A percentile compares a stretch with the other conserved stretches of the same genome.
These are phyloP conservation scores for Pterocles burchelli DNA, from an alignment of 2,113 vertebrate species.

Conservation along the genomic window DNA sequence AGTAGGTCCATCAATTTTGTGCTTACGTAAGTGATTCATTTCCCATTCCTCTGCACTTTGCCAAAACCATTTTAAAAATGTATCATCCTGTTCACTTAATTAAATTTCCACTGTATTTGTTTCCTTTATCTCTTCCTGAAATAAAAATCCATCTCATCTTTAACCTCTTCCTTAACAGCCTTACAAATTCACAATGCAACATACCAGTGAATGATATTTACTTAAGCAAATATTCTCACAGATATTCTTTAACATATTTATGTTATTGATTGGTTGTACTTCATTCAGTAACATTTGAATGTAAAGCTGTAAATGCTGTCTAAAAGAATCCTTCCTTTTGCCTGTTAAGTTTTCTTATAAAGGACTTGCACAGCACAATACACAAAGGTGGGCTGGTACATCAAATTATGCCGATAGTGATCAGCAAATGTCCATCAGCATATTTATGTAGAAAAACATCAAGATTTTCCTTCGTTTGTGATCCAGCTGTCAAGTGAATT, in stretches of 20 bases:
- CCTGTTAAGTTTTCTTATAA: background rate
- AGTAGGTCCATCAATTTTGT: background rate
- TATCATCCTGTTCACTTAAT: constrained; percentile 24
- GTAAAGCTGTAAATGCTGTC: background rate
- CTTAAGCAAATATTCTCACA: background rate
- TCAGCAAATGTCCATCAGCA: background rate
- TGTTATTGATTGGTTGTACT: background rate
- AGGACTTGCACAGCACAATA: background rate
- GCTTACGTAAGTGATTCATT: background rate
- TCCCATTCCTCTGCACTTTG: constrained; percentile 10
- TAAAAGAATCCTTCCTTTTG: background rate
- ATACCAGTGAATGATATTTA: background rate
- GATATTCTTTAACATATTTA: background rate
- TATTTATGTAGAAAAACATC: constrained; percentile 21
- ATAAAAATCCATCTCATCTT: background rate
- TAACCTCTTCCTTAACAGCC: background rate
- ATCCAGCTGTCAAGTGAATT: constrained; percentile 44
- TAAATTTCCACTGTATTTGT: constrained; percentile 24
- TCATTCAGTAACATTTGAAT: background rate
- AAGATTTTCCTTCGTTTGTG: constrained; percentile 27
- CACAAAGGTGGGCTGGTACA: background rate
- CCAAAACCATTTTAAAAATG: constrained; percentile 36
- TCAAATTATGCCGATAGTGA: background rate
- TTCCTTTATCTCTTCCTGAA: constrained; percentile 25
- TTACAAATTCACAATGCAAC: background rate